These are phyloP conservation scores for Hydractinia symbiolongicarpus DNA, from an alignment of 30 jellyfish, hydroid and myxozoan genomes.

Conservation along the genomic window DNA sequence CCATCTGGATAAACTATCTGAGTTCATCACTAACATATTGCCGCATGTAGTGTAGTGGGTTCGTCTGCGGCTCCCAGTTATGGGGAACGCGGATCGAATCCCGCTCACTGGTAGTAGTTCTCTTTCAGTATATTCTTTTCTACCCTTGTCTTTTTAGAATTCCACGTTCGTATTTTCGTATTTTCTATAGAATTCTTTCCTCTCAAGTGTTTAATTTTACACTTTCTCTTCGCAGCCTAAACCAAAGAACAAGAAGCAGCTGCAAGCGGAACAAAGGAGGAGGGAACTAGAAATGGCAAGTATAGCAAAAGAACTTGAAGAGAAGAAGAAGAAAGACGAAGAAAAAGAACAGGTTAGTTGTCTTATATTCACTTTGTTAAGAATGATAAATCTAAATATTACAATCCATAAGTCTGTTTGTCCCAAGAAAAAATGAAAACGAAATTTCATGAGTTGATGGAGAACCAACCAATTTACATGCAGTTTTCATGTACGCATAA, in stretches of 20 bases:
- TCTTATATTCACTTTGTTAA: not conserved
- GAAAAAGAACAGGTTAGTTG: constrained; percentile 58
- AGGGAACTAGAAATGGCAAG: constrained; percentile 90
- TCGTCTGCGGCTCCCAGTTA: no score
- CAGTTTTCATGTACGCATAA: not conserved
- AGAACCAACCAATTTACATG: not conserved
- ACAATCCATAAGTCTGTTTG: no score
- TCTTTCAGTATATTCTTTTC: no score
- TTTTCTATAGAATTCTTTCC: not conserved
- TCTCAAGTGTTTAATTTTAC: not conserved
- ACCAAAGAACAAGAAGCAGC: constrained; percentile 86
- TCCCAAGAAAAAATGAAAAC: no score
- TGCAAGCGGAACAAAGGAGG: constrained; percentile 84
- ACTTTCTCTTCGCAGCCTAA: constrained; percentile 58
- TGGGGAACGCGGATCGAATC: no score
- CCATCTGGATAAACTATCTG: no score
- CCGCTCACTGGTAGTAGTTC: no score
- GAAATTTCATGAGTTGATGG: no score
- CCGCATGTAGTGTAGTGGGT: no score
- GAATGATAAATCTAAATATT: no score
- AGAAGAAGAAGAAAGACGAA: constrained; percentile 70
- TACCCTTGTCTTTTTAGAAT: not conserved
- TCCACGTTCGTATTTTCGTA: not conserved
- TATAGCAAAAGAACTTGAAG: constrained; percentile 84
- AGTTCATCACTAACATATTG: no score